phyloP scores from a whole-genome alignment of 2,888 invertebrate genomes.

The Osedax fenrisi region DNA sequence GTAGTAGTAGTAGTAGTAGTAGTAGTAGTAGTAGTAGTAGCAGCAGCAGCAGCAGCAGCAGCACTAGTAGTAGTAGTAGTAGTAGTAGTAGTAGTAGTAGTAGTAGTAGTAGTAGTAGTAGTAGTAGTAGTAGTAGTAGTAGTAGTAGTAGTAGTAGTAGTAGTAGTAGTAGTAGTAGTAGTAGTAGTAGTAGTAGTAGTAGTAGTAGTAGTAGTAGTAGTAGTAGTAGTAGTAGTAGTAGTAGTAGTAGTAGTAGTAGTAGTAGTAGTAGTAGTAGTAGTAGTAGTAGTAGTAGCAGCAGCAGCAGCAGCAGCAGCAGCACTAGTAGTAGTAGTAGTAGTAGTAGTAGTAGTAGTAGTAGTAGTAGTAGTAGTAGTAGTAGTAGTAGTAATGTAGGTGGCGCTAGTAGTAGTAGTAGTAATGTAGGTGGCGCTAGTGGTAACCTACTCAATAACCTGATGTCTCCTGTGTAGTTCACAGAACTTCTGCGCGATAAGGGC shows the following conservation, averaged over 20 bases:
- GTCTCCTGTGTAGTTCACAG: constrained; percentile 69
- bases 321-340: constrained; percentile 23
- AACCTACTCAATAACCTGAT: too few species aligned
- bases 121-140: constrained; percentile 24
- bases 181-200: constrained; percentile 23
- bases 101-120: constrained; percentile 17
- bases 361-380: constrained; percentile 11
- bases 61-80: constrained; percentile 2
- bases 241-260: constrained; percentile 24
- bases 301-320: constrained; percentile 12
- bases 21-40: constrained; percentile 23
- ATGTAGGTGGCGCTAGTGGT: neutral
- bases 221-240: constrained; percentile 24
- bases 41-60: neutral
- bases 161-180: constrained; percentile 23
- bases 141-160: constrained; percentile 24
- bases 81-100: constrained; percentile 4
- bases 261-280: constrained; percentile 24
- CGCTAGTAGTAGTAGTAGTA: neutral
- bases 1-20: constrained; percentile 24
- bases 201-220: constrained; percentile 18
- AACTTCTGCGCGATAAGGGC: constrained; percentile 65
- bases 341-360: constrained; percentile 23
- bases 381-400: neutral
- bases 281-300: constrained; percentile 20